phyloP scores from a whole-genome alignment of 2,113 vertebrate genomes.

The Astatoreochromis straeleni region DNA sequence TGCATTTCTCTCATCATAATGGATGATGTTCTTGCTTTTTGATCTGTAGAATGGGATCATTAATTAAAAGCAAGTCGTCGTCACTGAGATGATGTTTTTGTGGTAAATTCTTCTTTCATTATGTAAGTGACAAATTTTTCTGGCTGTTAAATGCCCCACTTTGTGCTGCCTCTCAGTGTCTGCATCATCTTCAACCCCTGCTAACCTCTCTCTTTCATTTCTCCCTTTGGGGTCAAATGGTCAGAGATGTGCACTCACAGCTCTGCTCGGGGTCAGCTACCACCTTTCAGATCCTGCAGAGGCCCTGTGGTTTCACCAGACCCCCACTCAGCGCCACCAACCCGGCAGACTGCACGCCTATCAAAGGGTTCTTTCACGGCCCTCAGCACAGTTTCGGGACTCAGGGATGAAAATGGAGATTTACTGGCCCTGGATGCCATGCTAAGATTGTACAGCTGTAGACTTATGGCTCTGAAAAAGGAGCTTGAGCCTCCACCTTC shows the following conservation, averaged over 20 bases:
- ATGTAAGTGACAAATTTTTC: neutral
- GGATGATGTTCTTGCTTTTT: neutral
- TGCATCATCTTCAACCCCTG: neutral
- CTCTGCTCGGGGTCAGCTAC: neutral
- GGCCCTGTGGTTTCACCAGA: neutral
- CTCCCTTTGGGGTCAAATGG: slow-evolving; percentile 5
- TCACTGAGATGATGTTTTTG: neutral
- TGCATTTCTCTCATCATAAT: neutral
- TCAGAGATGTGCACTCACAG: slow-evolving; percentile 37
- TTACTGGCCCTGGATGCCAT: slow-evolving; percentile 11
- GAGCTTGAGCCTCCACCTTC: neutral
- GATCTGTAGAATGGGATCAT: neutral
- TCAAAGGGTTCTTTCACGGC: slow-evolving; percentile 64
- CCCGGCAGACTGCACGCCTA: neutral
- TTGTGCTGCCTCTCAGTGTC: neutral
- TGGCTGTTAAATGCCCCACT: slow-evolving; percentile 2
- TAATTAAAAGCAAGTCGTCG: neutral
- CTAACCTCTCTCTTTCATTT: neutral
- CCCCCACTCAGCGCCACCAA: neutral
- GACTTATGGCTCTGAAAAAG: slow-evolving; percentile 3
- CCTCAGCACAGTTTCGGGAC: neutral
- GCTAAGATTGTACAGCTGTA: neutral
- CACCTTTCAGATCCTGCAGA: slow-evolving; percentile 10
- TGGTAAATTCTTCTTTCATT: neutral
- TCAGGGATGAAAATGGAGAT: slow-evolving; percentile 4